Conservation (phyloP, 2,797 vertebrate genomes). For the Chiroxiphia lanceolata region DNA sequence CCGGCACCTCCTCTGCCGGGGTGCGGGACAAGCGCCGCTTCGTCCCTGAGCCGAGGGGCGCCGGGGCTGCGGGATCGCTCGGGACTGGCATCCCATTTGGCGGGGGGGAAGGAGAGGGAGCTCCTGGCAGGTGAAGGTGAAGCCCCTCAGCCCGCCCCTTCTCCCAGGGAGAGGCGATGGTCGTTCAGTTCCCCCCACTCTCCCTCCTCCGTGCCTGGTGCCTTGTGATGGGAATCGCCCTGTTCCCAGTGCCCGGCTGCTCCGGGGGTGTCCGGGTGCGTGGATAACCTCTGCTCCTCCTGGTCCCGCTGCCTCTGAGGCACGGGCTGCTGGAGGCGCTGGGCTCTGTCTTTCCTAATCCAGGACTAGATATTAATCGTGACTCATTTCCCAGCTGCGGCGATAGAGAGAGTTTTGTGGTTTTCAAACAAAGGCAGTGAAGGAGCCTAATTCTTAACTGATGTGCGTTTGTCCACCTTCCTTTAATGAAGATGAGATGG, state of each 20-base stretch:
- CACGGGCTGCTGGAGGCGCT: background rate
- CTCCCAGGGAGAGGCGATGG: rapidly evolving
- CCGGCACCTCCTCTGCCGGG: background rate
- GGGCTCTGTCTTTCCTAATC: background rate
- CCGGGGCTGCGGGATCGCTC: background rate
- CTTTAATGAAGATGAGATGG: background rate
- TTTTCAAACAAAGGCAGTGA: background rate
- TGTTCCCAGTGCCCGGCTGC: background rate
- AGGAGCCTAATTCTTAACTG: background rate
- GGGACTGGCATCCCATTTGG: background rate
- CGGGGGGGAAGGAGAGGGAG: background rate
- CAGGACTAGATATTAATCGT: background rate
- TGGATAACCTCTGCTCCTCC: background rate
- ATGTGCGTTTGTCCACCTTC: background rate
- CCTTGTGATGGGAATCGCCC: background rate
- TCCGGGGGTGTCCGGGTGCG: background rate
- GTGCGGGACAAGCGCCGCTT: background rate
- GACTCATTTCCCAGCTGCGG: background rate
- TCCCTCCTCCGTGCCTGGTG: background rate
- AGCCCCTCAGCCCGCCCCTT: background rate
- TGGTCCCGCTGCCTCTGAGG: background rate
- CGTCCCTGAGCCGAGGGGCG: background rate
- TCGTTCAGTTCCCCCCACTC: background rate
- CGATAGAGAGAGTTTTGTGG: background rate
- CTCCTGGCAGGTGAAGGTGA: background rate